Percentiles rank a stretch among this genome's conserved stretches.
phyloP scores from a whole-genome alignment of 2,888 invertebrate genomes.

The Laothoe populi region DNA sequence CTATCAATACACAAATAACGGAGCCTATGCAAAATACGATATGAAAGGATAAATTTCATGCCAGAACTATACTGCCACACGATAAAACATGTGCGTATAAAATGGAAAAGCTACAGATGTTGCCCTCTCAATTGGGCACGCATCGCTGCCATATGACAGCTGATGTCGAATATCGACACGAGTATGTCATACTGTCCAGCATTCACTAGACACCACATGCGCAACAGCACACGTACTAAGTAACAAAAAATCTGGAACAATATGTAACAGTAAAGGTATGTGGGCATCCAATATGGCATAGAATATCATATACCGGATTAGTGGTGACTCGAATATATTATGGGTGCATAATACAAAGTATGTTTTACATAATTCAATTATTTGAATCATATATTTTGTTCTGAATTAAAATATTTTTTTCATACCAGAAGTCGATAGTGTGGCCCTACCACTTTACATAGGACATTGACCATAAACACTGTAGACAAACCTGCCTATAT shows the following conservation, averaged over 20 bases:
- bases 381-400: not conserved
- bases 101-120: conserved; percentile 12
- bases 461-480: too few relatives aligned
- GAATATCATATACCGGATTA: not conserved
- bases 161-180: conserved; percentile 48
- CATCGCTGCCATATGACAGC: conserved; percentile 36
- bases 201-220: conserved; percentile 47
- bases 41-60: conserved; percentile 13
- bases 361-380: not conserved
- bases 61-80: conserved; percentile 11
- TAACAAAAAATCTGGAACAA: conserved; percentile 33
- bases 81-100: conserved; percentile 7
- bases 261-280: conserved; percentile 31
- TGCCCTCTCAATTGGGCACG: conserved; percentile 20
- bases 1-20: not conserved
- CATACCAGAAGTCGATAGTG: too few relatives aligned
- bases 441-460: too few relatives aligned
- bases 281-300: conserved; percentile 54
- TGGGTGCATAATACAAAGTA: not conserved
- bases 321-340: not conserved
- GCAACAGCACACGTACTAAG: conserved; percentile 40
- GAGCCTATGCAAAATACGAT: not conserved
- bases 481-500: too few relatives aligned
- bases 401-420: too few relatives aligned
- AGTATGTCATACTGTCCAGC: conserved; percentile 38